These are phyloP conservation scores for Diloba caeruleocephala DNA, from an alignment of 2,888 invertebrate genomes.

Conservation along the genomic window DNA sequence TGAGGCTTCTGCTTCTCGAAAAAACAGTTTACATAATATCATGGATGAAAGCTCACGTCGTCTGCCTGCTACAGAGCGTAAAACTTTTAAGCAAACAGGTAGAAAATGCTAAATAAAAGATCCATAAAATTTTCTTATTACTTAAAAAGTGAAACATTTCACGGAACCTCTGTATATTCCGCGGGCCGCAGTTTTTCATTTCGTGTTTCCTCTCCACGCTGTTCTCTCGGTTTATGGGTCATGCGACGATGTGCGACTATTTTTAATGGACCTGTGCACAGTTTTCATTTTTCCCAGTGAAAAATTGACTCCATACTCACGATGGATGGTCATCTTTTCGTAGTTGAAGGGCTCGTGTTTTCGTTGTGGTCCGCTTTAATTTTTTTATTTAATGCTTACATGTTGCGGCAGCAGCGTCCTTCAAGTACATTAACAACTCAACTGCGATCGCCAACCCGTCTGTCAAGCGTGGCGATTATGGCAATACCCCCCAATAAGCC, in stretches of 20 bases:
- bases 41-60: neutral
- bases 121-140: slow-evolving; percentile 34
- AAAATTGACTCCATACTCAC: slow-evolving; percentile 85
- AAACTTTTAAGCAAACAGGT: slow-evolving; percentile 3
- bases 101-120: slow-evolving; percentile 18
- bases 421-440: no score
- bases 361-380: slow-evolving; percentile 57
- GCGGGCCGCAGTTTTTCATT: slow-evolving; percentile 73
- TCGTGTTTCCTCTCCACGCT: slow-evolving; percentile 85
- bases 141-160: slow-evolving; percentile 22
- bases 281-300: slow-evolving; percentile 86
- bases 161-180: slow-evolving; percentile 56
- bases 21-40: neutral
- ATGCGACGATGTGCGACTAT: slow-evolving; percentile 87
- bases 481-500: no score
- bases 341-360: slow-evolving; percentile 70
- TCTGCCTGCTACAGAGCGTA: neutral
- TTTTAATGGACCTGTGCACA: slow-evolving; percentile 84
- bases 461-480: no score
- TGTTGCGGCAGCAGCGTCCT: no score
- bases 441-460: no score
- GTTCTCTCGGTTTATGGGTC: slow-evolving; percentile 88
- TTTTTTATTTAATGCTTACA: slow-evolving; percentile 40
- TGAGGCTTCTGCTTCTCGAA: neutral
- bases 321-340: slow-evolving; percentile 84